Evolutionary conservation across 2,113 vertebrate species (phyloP), one percentile per base, ranked within the genome.

Genomic region (Trogon melanurus): DNA sequence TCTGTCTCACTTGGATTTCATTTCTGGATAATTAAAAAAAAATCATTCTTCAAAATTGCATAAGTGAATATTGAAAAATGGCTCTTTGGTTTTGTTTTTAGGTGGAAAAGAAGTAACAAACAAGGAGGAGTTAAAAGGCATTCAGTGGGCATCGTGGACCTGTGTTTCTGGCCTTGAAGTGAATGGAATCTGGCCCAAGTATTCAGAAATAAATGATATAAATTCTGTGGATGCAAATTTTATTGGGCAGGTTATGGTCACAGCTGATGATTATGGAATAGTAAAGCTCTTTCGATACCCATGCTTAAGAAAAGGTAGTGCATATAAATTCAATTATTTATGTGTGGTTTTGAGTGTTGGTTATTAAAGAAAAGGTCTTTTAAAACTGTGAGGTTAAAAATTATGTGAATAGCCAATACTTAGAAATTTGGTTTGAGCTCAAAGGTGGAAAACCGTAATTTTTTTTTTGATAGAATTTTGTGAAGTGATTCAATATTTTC

Each of bases 161-260:
- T 99, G 99, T 97, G 98, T 99, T 91, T 98, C 99, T 93, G 99
- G 99, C 50, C 94, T 98, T 81, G 99, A 99, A 97, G 99, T 99
- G 45, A 99, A 99, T 89, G 99, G 99, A 94, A 99, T 99, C 96
- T 99, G 98, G 99, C 99, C 99, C 91, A 99, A 99, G 94, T 99
- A 99, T 97, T 99, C 99, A 5, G 98, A 99, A 79, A 98, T 98
- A 96, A 99, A 98, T 96, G 99, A 99, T 94, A 98, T 99, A 93
- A 99, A 99, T 98, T 99, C 99, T 79, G 99, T 99, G 91, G 99
- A 99, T 73, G 99, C 99, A 64, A 99, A 99, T 98, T 99, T 98
- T 95, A 98, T 97, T 97, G 99, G 98, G 84, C 99, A 99, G 98
- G 98, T 99, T 97, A 98, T 99, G 97, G 99, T 99, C 95, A 99